Conservation (phyloP, 2,888 invertebrate genomes). For the Pristionchus arcanus region DNA sequence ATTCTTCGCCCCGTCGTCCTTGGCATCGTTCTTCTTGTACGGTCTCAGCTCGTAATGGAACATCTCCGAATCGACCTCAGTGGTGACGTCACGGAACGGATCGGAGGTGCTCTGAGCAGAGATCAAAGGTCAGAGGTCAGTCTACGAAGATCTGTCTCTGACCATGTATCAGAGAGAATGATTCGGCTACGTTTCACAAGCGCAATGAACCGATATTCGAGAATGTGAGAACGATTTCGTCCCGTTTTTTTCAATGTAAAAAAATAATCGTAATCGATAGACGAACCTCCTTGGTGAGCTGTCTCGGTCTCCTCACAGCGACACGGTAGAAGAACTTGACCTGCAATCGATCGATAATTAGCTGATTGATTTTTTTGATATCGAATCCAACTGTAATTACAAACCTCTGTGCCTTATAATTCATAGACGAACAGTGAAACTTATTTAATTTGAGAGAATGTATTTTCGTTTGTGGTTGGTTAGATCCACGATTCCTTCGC, state of each 20-base stretch:
- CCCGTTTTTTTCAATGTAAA: too few relatives aligned
- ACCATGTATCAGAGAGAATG: not conserved
- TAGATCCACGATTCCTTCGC: too few relatives aligned
- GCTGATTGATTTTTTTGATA: too few relatives aligned
- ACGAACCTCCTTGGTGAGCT: slow-evolving; percentile 38
- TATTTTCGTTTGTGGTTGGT: too few relatives aligned
- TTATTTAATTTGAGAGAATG: too few relatives aligned
- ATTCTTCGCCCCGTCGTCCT: not conserved
- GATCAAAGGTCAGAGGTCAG: not conserved
- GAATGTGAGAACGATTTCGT: not conserved
- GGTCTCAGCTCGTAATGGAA: slow-evolving; percentile 57
- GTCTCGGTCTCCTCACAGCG: slow-evolving; percentile 20
- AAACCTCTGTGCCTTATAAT: too few relatives aligned
- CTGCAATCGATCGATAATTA: slow-evolving; percentile 30
- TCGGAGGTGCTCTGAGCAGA: slow-evolving; percentile 43
- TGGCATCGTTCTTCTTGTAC: slow-evolving; percentile 3
- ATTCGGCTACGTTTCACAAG: not conserved
- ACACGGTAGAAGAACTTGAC: slow-evolving; percentile 55
- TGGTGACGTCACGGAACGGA: slow-evolving; percentile 64
- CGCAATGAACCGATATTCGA: not conserved
- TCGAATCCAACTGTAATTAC: too few relatives aligned
- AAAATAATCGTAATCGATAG: too few relatives aligned
- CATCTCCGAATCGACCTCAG: slow-evolving; percentile 68
- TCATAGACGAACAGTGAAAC: too few relatives aligned
- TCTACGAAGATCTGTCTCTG: not conserved